Evolutionary conservation across 2,797 vertebrate genomes (phyloP), one percentile per base, ranked within the genome.

Genomic region (Botia kubotai): DNA sequence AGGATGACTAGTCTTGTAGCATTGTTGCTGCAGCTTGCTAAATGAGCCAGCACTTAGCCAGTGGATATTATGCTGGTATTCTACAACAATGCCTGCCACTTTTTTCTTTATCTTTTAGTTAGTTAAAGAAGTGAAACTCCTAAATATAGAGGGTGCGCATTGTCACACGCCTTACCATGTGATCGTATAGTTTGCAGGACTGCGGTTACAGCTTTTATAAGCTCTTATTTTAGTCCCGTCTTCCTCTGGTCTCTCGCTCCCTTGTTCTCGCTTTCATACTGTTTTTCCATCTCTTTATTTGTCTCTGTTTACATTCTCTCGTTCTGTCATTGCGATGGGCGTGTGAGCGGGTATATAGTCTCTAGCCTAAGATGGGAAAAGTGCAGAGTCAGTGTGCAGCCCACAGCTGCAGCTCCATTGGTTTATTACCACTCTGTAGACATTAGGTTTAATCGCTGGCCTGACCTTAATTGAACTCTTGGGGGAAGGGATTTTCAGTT

Each of bases 391-490:
- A 71, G 80, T 67, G 57, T 80, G 60, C 70, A 48, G 57, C 12
- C 33, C 57, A 74, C 79, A 71, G 60, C 65, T 66, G 55, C 60
- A 69, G 29, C 60, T 80, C 29, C 29, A 33, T 26, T 57, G 21
- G 43, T 86, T 83, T 83, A 82, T 85, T 83, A 63, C 84, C 84
- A 89, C 88, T 87, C 88, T 82, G 82, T 89, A 90, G 90, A 93
- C 90, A 58, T 88, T 89, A 87, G 79, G 87, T 90, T 90, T 93
- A 93, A 94, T 94, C 91, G 86, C 89, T 79, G 87, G 81, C 79
- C 73, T 92, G 92, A 94, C 94, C 93, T 93, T 92, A 89, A 90
- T 88, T 94, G 93, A 94, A 94, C 93, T 91, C 87, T 87, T 87
- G 87, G 85, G 77, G 90, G 89, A 89, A 86, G 86, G 91, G 91